phyloP scores from a whole-genome alignment of 2,797 vertebrate genomes.

The Hyperoplus immaculatus region DNA sequence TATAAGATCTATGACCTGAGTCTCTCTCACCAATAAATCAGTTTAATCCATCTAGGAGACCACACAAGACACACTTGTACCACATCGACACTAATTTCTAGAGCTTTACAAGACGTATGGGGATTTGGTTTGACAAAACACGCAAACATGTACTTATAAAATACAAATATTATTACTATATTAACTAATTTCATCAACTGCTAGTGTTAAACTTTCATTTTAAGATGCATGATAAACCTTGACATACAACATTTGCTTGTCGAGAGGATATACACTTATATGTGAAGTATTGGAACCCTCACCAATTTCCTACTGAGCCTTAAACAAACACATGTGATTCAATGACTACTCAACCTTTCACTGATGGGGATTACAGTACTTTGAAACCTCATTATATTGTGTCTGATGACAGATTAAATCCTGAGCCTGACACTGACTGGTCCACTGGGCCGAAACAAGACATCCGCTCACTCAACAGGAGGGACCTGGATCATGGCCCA shows the following conservation, averaged over 20 bases:
- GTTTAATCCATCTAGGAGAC: constrained; percentile 10
- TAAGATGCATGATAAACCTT: not conserved
- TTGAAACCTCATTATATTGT: constrained; percentile 67
- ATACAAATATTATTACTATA: not conserved
- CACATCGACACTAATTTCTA: constrained; percentile 6
- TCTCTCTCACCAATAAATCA: constrained; percentile 14
- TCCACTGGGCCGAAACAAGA: constrained; percentile 53
- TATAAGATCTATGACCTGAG: constrained; percentile 13
- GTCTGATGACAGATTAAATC: constrained; percentile 65
- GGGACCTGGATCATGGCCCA: constrained; percentile 37
- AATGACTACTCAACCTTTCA: constrained; percentile 46
- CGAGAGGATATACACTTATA: constrained; percentile 23
- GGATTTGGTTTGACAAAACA: constrained; percentile 20
- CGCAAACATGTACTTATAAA: not conserved
- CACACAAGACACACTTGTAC: constrained; percentile 18
- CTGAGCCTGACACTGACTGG: constrained; percentile 52
- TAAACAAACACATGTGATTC: constrained; percentile 67
- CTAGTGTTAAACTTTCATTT: not conserved
- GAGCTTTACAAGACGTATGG: constrained; percentile 2
- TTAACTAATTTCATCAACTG: constrained; percentile 3
- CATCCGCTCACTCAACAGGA: constrained; percentile 58
- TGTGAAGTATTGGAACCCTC: constrained; percentile 42
- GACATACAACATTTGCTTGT: constrained; percentile 21
- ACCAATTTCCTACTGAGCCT: constrained; percentile 43
- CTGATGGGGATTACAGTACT: constrained; percentile 47